Conservation (phyloP, 2,113 vertebrate species). For the Taxidea taxus region DNA sequence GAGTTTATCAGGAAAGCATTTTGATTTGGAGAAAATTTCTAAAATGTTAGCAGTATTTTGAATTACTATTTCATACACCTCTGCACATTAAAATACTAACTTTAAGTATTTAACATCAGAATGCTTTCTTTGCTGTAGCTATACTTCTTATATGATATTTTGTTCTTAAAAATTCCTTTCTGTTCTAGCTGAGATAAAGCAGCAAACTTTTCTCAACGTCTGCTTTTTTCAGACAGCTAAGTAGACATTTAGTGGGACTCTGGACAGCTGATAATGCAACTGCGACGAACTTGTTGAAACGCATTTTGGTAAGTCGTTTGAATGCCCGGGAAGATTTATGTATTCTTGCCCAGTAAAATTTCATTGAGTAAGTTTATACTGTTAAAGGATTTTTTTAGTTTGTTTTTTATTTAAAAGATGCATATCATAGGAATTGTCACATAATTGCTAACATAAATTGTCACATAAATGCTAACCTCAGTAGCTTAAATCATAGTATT, state of each 20-base stretch:
- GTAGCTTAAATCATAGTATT: neutral
- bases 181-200: constrained; percentile 77
- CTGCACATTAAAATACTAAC: constrained; percentile 3
- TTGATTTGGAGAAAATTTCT: constrained; percentile 44
- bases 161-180: constrained; percentile 78
- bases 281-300: constrained; percentile 95
- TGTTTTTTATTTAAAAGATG: neutral
- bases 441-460: neutral
- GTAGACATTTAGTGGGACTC: constrained; percentile 97
- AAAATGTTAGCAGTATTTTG: constrained; percentile 19
- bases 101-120: constrained; percentile 54
- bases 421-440: neutral
- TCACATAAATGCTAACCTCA: neutral
- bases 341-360: neutral
- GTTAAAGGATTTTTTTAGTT: neutral
- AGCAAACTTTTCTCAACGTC: constrained; percentile 76
- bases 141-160: constrained; percentile 69
- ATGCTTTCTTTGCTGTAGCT: constrained; percentile 38
- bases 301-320: constrained; percentile 93
- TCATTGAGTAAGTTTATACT: neutral
- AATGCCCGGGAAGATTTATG: neutral
- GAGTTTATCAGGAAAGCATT: neutral
- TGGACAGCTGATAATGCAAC: constrained; percentile 97
- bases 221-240: constrained; percentile 91
- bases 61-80: neutral